Evolutionary conservation across 2,797 vertebrate genomes (phyloP).

Genomic region (Acropternis orthonyx): DNA sequence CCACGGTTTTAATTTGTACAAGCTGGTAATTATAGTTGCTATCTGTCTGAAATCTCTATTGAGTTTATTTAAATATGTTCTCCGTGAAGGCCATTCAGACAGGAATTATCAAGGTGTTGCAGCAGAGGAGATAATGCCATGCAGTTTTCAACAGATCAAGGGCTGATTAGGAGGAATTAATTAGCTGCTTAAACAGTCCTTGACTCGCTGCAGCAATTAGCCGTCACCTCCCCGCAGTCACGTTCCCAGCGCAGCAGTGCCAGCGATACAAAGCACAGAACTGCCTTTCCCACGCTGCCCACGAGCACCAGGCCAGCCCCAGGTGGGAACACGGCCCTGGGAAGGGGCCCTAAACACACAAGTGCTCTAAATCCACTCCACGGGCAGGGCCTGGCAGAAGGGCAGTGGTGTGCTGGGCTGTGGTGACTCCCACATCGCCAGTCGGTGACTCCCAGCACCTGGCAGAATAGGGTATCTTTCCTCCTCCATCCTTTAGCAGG

Average conservation of each 20-base stretch:
- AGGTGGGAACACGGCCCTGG: neutral
- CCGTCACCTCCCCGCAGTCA: constrained; percentile 11
- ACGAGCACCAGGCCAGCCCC: neutral
- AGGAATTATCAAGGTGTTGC: constrained; percentile 70
- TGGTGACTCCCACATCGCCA: accelerated
- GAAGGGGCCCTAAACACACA: neutral
- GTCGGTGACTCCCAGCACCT: accelerated
- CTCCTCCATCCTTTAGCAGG: neutral
- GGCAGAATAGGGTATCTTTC: accelerated
- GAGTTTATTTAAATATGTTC: constrained; percentile 74
- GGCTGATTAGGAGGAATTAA: constrained; percentile 74
- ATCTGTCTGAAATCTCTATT: constrained; percentile 71
- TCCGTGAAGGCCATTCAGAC: constrained; percentile 56
- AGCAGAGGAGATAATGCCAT: constrained; percentile 66
- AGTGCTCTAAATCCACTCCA: neutral
- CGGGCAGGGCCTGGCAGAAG: neutral
- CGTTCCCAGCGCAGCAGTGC: neutral
- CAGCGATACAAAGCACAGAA: neutral
- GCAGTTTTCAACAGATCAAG: constrained; percentile 59
- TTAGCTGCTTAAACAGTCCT: constrained; percentile 68
- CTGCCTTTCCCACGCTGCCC: neutral
- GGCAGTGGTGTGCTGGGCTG: neutral
- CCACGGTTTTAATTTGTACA: constrained; percentile 74
- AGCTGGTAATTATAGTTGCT: constrained; percentile 71
- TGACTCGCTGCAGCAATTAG: constrained; percentile 66